phyloP scores from a whole-genome alignment of 2,113 vertebrate species.

The Xenopus laevis region DNA sequence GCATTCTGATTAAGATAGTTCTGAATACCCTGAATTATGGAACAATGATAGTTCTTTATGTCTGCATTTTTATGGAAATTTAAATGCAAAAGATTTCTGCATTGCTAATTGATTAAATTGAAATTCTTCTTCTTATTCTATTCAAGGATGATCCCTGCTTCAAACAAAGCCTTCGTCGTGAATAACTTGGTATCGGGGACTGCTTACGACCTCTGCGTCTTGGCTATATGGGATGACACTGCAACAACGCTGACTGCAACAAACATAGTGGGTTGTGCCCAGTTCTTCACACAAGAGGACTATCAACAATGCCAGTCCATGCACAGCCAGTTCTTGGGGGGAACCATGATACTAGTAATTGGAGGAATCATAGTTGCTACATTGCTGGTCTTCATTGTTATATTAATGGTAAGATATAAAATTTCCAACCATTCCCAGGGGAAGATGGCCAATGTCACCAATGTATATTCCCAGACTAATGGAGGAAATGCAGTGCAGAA shows the following conservation, averaged over 20 bases:
- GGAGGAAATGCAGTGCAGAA: slow-evolving; percentile 75
- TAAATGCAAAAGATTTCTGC: background rate
- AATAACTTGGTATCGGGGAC: slow-evolving; percentile 91
- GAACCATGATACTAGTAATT: slow-evolving; percentile 95
- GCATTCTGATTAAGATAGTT: no score
- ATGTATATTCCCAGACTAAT: slow-evolving; percentile 88
- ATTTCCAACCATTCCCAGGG: slow-evolving; percentile 74
- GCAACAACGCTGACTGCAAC: slow-evolving; percentile 93
- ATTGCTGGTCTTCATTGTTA: slow-evolving; percentile 88
- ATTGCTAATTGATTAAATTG: background rate
- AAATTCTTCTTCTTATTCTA: slow-evolving; percentile 19
- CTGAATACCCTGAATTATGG: no score
- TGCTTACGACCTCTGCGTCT: slow-evolving; percentile 90
- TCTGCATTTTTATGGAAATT: no score
- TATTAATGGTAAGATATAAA: slow-evolving; percentile 96
- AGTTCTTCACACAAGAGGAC: slow-evolving; percentile 89
- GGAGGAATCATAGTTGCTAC: slow-evolving; percentile 94
- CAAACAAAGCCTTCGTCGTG: slow-evolving; percentile 88
- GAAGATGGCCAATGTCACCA: slow-evolving; percentile 81
- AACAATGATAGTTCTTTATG: no score
- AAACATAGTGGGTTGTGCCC: slow-evolving; percentile 89
- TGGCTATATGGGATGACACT: slow-evolving; percentile 94
- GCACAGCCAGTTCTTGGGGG: slow-evolving; percentile 88
- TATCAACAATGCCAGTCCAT: slow-evolving; percentile 89
- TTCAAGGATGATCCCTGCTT: slow-evolving; percentile 89